These are phyloP conservation scores for Alitta virens DNA, from an alignment of 2,888 invertebrate genomes.

Conservation along the genomic window DNA sequence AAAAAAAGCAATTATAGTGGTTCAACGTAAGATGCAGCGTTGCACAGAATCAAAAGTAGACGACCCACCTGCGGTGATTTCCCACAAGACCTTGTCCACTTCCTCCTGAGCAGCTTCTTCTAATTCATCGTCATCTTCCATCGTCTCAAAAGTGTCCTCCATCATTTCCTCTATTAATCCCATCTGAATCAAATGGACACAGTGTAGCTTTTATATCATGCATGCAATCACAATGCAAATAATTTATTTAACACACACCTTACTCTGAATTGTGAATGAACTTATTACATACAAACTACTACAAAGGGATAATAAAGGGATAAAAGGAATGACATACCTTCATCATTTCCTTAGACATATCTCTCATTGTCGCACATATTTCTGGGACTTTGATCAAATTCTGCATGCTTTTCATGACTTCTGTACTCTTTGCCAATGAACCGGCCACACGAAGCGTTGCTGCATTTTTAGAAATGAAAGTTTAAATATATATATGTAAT, in stretches of 20 bases:
- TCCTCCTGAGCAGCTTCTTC: constrained; percentile 94
- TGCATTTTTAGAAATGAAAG: no score
- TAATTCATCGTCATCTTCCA: constrained; percentile 89
- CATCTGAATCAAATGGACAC: constrained; percentile 60
- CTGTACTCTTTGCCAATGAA: constrained; percentile 89
- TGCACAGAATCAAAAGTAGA: no score
- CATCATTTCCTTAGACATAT: constrained; percentile 99
- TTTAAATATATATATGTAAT: no score
- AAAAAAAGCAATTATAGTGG: no score
- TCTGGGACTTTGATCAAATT: constrained; percentile 85
- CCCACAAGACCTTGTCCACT: constrained; percentile 75
- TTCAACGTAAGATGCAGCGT: no score
- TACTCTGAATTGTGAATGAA: no score
- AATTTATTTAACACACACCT: no score
- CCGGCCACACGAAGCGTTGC: constrained; percentile 94
- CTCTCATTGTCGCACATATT: constrained; percentile 93
- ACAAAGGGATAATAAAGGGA: no score
- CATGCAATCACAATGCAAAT: no score
- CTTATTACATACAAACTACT: no score
- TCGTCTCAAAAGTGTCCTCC: constrained; percentile 89
- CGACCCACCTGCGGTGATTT: constrained; percentile 53
- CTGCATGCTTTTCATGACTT: constrained; percentile 99
- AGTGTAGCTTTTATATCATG: neutral
- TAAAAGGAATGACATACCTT: no score
- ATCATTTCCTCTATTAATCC: constrained; percentile 99